Percentiles rank a stretch among this genome's conserved stretches.
These are phyloP conservation scores for Acromyrmex echinatior DNA, from an alignment of 1,140 invertebrate genomes.

Conservation along the genomic window DNA sequence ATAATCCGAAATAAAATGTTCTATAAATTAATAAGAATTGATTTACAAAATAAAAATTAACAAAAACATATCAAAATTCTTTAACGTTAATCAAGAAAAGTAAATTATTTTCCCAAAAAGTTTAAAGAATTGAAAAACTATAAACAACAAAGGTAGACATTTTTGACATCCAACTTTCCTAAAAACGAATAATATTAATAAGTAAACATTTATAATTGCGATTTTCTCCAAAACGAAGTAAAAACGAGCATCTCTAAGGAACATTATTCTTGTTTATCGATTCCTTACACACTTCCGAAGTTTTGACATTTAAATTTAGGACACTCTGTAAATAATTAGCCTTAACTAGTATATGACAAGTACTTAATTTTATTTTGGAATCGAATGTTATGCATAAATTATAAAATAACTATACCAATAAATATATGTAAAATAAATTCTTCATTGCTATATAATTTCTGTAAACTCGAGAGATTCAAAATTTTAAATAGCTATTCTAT, in stretches of 20 bases:
- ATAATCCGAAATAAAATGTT: no score
- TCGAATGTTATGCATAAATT: not conserved
- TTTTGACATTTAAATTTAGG: no score
- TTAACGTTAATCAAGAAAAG: not conserved
- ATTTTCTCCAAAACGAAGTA: no score
- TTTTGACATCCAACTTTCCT: not conserved
- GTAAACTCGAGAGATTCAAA: not conserved
- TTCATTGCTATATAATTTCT: not conserved
- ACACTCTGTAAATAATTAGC: not conserved
- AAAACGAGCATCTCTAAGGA: no score
- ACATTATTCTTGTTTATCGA: no score
- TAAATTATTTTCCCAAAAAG: not conserved
- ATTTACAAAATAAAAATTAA: not conserved
- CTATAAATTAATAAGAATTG: not conserved
- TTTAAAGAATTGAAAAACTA: not conserved
- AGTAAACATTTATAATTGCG: no score
- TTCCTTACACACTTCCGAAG: no score
- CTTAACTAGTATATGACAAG: not conserved
- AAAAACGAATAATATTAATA: not conserved
- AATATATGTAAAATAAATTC: not conserved
- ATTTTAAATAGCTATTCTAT: constrained; percentile 7
- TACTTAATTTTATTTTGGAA: not conserved
- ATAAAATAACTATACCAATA: not conserved
- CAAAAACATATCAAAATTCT: not conserved
- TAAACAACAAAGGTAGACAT: not conserved